phyloP scores from a whole-genome alignment of 2,888 invertebrate species.

The Sinhomidia bicolor region DNA sequence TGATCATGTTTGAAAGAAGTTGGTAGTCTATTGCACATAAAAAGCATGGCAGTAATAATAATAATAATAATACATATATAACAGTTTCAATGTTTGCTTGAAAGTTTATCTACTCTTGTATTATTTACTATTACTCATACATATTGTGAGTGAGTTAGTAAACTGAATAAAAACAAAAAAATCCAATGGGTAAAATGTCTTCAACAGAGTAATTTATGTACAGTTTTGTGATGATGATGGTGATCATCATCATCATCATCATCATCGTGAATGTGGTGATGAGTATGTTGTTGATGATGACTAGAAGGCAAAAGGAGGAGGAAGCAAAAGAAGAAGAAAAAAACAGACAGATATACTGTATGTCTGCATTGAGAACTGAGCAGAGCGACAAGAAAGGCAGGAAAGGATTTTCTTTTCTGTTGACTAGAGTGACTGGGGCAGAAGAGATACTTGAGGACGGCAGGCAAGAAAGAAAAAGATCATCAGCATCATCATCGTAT shows the following conservation, averaged over 20 bases:
- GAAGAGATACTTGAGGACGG: slow-evolving; percentile 28
- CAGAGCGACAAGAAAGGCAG: background rate
- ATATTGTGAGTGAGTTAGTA: background rate
- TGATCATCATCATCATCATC: slow-evolving; percentile 31
- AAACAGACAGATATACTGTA: background rate
- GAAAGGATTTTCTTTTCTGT: slow-evolving; percentile 13
- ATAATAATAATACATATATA: background rate
- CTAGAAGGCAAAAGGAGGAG: slow-evolving; percentile 56
- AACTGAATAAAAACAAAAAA: slow-evolving; percentile 53
- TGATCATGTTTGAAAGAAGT: too few relatives aligned
- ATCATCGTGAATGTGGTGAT: slow-evolving; percentile 44
- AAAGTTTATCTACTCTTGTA: background rate
- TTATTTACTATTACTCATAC: background rate
- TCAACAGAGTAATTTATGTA: slow-evolving; percentile 56
- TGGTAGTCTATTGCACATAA: background rate
- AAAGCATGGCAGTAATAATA: background rate
- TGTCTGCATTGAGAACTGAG: too few relatives aligned
- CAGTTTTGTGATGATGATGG: slow-evolving; percentile 39
- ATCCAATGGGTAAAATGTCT: slow-evolving; percentile 54
- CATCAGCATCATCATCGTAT: slow-evolving; percentile 46
- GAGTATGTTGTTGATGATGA: slow-evolving; percentile 55
- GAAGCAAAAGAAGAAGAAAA: slow-evolving; percentile 45
- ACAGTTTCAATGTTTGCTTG: background rate
- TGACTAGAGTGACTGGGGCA: slow-evolving; percentile 55
- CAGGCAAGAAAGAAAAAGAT: slow-evolving; percentile 36